A percentile compares a stretch with the other conserved stretches of the same genome.
Conservation (phyloP, 2,888 invertebrate species). For the Yponomeuta evonymella region DNA sequence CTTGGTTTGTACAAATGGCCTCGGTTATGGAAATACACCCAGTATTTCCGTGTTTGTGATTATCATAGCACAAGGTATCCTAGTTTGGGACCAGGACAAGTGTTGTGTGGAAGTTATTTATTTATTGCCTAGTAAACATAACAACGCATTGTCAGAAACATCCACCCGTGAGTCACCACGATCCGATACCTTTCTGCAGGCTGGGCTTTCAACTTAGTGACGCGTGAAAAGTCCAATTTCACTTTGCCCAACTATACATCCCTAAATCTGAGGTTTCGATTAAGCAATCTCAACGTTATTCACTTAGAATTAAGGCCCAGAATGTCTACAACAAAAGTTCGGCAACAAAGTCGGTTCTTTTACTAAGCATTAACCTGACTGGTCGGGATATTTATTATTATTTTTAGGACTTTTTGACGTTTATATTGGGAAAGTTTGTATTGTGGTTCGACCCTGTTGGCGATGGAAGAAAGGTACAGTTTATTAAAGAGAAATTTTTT, state of each 20-base stretch:
- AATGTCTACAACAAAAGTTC: neutral
- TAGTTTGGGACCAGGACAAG: no score
- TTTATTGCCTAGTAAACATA: neutral
- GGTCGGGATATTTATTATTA: conserved; percentile 12
- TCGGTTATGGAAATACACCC: no score
- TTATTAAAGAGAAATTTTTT: neutral
- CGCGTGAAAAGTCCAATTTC: conserved; percentile 47
- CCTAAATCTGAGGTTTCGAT: conserved; percentile 15
- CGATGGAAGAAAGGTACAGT: neutral
- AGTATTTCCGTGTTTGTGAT: no score
- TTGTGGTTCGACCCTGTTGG: neutral
- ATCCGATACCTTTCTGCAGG: neutral
- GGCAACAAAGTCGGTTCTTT: neutral
- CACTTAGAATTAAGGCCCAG: neutral
- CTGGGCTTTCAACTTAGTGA: conserved; percentile 28
- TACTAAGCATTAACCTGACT: conserved; percentile 11
- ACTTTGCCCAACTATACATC: conserved; percentile 30
- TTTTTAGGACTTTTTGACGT: conserved; percentile 9
- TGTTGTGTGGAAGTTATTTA: no score
- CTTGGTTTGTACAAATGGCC: no score
- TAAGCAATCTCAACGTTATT: conserved; percentile 3
- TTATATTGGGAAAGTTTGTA: neutral
- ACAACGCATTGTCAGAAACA: conserved; percentile 10
- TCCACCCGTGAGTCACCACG: conserved; percentile 16
- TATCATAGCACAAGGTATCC: no score